phyloP scores from a whole-genome alignment of 2,797 vertebrate genomes.

The Meriones psammophilus region DNA sequence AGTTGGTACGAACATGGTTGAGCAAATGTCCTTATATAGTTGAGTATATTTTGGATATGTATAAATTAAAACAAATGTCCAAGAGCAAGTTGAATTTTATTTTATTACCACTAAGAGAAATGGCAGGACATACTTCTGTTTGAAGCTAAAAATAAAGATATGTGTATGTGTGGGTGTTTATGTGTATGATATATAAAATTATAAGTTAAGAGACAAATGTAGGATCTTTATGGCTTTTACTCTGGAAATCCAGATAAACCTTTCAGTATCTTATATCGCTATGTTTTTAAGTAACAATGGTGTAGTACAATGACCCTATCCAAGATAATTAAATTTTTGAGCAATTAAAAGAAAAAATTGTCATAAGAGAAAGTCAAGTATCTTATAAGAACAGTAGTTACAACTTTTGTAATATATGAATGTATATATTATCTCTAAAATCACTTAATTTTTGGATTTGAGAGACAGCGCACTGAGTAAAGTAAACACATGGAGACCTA shows the following conservation, averaged over 20 bases:
- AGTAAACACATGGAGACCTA: too few relatives aligned
- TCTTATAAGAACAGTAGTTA: slow-evolving; percentile 22
- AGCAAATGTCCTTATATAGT: too few relatives aligned
- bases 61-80: slow-evolving; percentile 58
- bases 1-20: too few relatives aligned
- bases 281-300: neutral
- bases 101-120: slow-evolving; percentile 61
- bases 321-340: slow-evolving; percentile 19
- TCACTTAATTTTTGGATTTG: neutral
- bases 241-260: slow-evolving; percentile 12
- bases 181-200: slow-evolving; percentile 61
- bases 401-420: slow-evolving; percentile 15
- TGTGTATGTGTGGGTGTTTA: slow-evolving; percentile 20
- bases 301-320: neutral
- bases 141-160: slow-evolving; percentile 68
- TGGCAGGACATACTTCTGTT: slow-evolving; percentile 45
- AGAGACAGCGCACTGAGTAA: neutral
- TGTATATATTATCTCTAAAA: neutral
- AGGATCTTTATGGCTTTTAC: slow-evolving; percentile 34
- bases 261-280: neutral
- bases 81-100: slow-evolving; percentile 34
- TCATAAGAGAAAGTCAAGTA: neutral
- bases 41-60: too few relatives aligned
- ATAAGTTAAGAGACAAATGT: slow-evolving; percentile 60
- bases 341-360: neutral